Evolutionary conservation across 1,140 invertebrate genomes (phyloP), one percentile per base, ranked within the genome.

Genomic region (Bombus balteatus): DNA sequence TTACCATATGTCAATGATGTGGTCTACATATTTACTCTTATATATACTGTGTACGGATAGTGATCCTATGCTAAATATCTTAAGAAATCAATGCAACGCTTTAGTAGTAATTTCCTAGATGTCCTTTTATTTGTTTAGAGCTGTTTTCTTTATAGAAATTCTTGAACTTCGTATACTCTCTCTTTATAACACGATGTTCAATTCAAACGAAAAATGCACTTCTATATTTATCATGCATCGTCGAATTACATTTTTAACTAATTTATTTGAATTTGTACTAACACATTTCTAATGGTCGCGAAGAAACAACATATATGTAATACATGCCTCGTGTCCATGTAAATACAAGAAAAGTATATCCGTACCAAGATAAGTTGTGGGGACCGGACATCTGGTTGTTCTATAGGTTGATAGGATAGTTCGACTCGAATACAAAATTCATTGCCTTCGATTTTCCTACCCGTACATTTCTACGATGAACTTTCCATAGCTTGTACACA

Each of bases 361-460:
- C 47, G 62, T 86, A 39, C 1, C 62, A 81, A 78, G 82, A 79
- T 92, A 90, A 90, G 87, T 88, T 92, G 92, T 93, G 90, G 93
- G 92, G 93, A 94, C 87, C 80, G 87, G 90, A 93, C 93, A 95
- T 94, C 92, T 94, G 94, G 89, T 91, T 88, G 87, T 81, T 91
- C 89, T 93, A 92, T 93, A 93, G 92, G 84, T 78, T 83, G 80
- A 79, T 87, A 84, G 89, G 81, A 92, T 88, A 92, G 86, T 93
- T 94, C 79, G 88, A 87, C 37, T 92, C 90, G 84, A 92, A 95
- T 95, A 92, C 86, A 95, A 95, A 94, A 95, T 95, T 95, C 93
- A 95, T 92, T 53, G 83, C 53, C 86, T 94, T 95, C 94, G 94
- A 95, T 95, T 90, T 92, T 81, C 82, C 78, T 91, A 93, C 87